Evolutionary conservation across 30 jellyfish, hydroid and myxozoan genomes (phyloP), one percentile per base, ranked within the genome.

Genomic region (Rhopilema esculentum): DNA sequence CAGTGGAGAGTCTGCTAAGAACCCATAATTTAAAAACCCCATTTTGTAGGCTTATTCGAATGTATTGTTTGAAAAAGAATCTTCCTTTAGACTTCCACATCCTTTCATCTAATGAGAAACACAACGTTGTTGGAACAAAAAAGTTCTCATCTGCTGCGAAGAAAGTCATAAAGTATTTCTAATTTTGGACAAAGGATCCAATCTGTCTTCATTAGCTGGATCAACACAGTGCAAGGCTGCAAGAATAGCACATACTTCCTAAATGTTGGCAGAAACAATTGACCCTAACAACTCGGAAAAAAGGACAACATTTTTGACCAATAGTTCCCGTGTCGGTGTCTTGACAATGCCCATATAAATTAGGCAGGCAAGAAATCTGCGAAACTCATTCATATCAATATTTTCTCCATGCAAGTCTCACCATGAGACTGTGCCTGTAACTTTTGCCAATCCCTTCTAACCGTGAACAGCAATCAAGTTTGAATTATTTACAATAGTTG

Each of bases 11-110:
- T 84, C 92, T 4, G 92, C 90, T 17, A 84, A 24, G 57, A 7
- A 69, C 66, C 91, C 93, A 84, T 2, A 84, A 26, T 72, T 84
- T 84, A 7, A 70, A n/a, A 24, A 20, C 90, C 93, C 40, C 32
- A 72, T 62, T 84, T 84, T 23, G 64, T 84, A 12, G 92, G 92
- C 48, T 84, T 69, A 24, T 71, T 24, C 28, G n/a, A n/a, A 84
- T 72, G 80, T 84, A 84, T 72, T 84, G 92, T 21, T 63, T 67
- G 75, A 84, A 21, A n/a, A 1, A 87, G 1, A 4, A 70, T 20
- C 93, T 72, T 25, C 75, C 91, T 62, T 84, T 84, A 32, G 91
- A 84, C 53, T 72, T 72, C 65, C 72, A 32, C 20, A 40, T 40
- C 12, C 57, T 40, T 40, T 40, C 57, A 40, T 40, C 57, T n/a